Evolutionary conservation across 2,888 invertebrate species (phyloP), one percentile per base, ranked within the genome.

Genomic region (Agrilus mali): DNA sequence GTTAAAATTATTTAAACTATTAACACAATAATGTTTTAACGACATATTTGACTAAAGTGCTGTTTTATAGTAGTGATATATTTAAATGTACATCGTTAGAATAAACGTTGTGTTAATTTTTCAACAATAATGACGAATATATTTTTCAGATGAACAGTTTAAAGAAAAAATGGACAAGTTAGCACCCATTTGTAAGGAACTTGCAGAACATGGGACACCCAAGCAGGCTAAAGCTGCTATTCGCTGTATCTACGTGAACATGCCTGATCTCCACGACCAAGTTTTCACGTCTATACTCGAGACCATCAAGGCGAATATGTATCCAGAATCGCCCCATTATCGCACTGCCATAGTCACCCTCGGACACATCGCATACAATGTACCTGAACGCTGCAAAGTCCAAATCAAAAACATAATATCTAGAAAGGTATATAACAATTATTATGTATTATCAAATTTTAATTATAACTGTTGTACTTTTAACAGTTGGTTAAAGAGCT

Each of bases 221-320:
- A 94, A 94, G 65, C 95, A 96, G 67, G 93, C 95, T 6, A 97
- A 97, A 68, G 93, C 95, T 58, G 94, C 96, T 4, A 85, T 97
- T 47, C 80, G 90, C 53, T 96, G 95, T 67, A 78, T 97, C 42
- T 87, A 78, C 64, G 83, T 87, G 38, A 90, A 92, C 66, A 82
- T 86, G 69, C 73, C 73, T 4, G 74, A 74, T 37, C 68, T 80
- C 57, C 80, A 80, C 59, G 85, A 82, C 54, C 75, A 77, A 42
- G 79, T 88, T 53, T 92, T 90, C 68, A 82, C 84, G 2, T 82
- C 84, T 55, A 85, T 90, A 53, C 72, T 92, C 58, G 89, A 92
- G 55, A 78, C 79, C 45, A 70, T 89, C 45, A 85, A 86, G 59
- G 69, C 75, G 8, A 85, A 86, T 33, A 69, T 95, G 34, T 76